Conservation (phyloP, 2,888 invertebrate species). For the Elegia similella region DNA sequence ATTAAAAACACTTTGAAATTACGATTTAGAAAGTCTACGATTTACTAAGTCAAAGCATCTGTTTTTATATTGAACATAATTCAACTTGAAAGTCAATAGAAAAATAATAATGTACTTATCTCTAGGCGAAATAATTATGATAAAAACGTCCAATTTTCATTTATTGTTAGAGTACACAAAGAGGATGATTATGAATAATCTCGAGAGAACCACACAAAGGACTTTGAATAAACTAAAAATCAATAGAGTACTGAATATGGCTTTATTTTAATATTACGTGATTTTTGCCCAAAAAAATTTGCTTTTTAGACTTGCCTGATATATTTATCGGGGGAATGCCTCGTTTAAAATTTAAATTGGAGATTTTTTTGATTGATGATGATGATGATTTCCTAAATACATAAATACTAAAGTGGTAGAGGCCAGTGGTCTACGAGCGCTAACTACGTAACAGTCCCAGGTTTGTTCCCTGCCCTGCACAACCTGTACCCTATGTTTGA, state of each 20-base stretch:
- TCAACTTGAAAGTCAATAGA: background rate
- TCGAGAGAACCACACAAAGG: background rate
- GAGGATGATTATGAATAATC: slow-evolving; percentile 5
- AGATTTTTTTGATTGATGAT: no score
- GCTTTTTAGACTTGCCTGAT: no score
- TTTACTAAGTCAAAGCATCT: background rate
- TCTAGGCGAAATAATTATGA: background rate
- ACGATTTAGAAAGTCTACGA: no score
- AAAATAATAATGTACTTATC: slow-evolving; percentile 1
- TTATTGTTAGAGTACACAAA: slow-evolving; percentile 3
- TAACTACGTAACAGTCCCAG: no score
- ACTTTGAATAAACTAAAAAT: background rate
- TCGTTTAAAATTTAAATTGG: no score
- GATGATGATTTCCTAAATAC: no score
- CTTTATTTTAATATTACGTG: background rate
- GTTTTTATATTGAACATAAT: background rate
- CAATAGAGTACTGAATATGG: background rate
- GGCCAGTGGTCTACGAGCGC: no score
- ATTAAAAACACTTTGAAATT: no score
- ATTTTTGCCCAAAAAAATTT: background rate
- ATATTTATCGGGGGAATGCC: no score
- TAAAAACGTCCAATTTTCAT: slow-evolving; percentile 2
- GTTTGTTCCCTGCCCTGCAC: no score
- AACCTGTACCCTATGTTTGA: no score
- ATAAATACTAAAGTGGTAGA: no score